A percentile compares a stretch with the other conserved stretches of the same genome.
Evolutionary conservation across 2,888 invertebrate species (phyloP).

Genomic region (Sericinus montela): DNA sequence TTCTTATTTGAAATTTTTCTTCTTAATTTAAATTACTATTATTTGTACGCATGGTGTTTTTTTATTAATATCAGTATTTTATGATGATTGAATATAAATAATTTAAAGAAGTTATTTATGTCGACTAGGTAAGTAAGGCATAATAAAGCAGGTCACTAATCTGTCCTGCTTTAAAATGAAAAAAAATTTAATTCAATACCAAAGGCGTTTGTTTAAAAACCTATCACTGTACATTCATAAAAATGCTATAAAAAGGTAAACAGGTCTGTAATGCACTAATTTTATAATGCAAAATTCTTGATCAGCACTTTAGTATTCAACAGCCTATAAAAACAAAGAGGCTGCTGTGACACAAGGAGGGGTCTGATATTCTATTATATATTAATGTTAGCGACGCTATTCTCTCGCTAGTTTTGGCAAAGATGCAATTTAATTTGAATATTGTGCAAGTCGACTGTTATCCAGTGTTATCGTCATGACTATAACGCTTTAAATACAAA

Average conservation of each 20-base stretch:
- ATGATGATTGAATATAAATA: too few species aligned
- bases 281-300: conserved; percentile 50
- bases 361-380: conserved; percentile 72
- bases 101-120: too few species aligned
- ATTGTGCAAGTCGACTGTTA: conserved; percentile 73
- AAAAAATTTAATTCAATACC: too few species aligned
- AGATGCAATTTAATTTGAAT: conserved; percentile 80
- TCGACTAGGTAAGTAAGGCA: too few species aligned
- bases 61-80: too few species aligned
- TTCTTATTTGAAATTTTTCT: too few species aligned
- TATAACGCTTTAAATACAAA: conserved; percentile 70
- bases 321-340: conserved; percentile 75
- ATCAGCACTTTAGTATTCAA: conserved; percentile 62
- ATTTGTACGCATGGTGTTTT: too few species aligned
- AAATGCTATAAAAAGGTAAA: not conserved
- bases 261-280: not conserved
- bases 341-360: conserved; percentile 56
- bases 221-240: too few species aligned
- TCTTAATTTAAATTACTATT: too few species aligned
- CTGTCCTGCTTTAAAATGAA: too few species aligned
- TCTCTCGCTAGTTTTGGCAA: conserved; percentile 76
- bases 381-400: conserved; percentile 74
- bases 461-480: conserved; percentile 55
- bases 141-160: too few species aligned
- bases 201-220: too few species aligned